Conservation (phyloP, 2,797 vertebrate genomes). For the Gymnoscopelus braueri region DNA sequence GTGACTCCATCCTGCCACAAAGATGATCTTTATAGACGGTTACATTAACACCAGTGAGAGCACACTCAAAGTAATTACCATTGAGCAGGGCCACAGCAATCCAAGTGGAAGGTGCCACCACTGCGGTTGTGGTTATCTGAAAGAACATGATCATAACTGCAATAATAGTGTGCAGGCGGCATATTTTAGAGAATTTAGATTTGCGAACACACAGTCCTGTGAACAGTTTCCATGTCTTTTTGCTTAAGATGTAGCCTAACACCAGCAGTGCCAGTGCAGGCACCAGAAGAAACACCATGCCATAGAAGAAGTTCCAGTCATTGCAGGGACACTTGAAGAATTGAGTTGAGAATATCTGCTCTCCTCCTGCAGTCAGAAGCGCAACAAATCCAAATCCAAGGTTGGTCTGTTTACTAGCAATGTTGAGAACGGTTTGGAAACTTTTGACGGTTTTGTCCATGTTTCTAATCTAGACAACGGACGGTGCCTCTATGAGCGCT, state of each 20-base stretch:
- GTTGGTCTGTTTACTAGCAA: conserved; percentile 55
- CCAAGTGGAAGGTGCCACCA: conserved; percentile 84
- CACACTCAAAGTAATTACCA: conserved; percentile 78
- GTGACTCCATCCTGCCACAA: background rate
- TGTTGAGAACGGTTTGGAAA: conserved; percentile 44
- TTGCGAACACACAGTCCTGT: conserved; percentile 69
- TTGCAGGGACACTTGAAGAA: conserved; percentile 86
- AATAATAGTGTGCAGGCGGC: conserved; percentile 26
- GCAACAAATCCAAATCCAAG: conserved; percentile 74
- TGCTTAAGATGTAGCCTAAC: conserved; percentile 72
- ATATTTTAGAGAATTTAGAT: conserved; percentile 1
- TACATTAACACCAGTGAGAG: conserved; percentile 68
- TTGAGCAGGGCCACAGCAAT: conserved; percentile 81
- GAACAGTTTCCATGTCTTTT: conserved; percentile 72
- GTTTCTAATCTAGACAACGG: background rate
- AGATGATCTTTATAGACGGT: accelerated
- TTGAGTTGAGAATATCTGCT: conserved; percentile 78
- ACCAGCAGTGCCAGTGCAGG: conserved; percentile 82
- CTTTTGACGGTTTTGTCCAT: too few species aligned
- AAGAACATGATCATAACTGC: conserved; percentile 19
- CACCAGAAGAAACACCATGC: conserved; percentile 80
- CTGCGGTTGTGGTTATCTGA: conserved; percentile 36
- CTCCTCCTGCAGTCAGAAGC: conserved; percentile 75
- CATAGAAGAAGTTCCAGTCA: conserved; percentile 74
- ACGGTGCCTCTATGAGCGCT: background rate